A percentile compares a stretch with the other conserved stretches of the same genome.
phyloP scores from a whole-genome alignment of 2,888 invertebrate species.

The Caenorhabditis doughertyi region DNA sequence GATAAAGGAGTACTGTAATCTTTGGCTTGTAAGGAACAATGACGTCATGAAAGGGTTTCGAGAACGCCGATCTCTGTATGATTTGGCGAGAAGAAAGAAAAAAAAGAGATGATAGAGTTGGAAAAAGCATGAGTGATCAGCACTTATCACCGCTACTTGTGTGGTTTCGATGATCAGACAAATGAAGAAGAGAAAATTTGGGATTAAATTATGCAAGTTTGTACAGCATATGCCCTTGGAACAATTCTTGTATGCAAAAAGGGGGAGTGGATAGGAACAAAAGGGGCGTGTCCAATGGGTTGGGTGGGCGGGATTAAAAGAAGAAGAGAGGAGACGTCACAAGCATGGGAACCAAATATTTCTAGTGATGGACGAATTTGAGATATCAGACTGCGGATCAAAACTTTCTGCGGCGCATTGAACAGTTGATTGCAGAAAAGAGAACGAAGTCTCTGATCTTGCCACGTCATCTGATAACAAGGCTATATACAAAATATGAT shows the following conservation, averaged over 20 bases:
- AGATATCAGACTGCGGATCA: conserved; percentile 44
- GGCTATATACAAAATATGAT: conserved; percentile 9
- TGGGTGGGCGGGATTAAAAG: conserved; percentile 33
- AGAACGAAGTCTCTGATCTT: conserved; percentile 51
- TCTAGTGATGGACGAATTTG: conserved; percentile 7
- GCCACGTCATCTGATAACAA: conserved; percentile 47
- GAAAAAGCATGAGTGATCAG: conserved; percentile 9
- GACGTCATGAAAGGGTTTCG: conserved; percentile 41
- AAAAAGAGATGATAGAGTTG: conserved; percentile 4
- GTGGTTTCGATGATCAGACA: conserved; percentile 48
- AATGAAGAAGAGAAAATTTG: neutral
- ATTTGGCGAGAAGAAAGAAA: conserved; percentile 27
- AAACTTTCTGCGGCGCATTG: conserved; percentile 12
- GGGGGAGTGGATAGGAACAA: neutral
- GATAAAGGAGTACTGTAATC: conserved; percentile 54
- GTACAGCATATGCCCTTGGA: conserved; percentile 32
- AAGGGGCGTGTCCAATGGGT: conserved; percentile 28
- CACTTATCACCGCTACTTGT: conserved; percentile 49
- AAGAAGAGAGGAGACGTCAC: conserved; percentile 27
- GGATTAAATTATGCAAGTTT: conserved; percentile 55
- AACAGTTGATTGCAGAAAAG: conserved; percentile 53
- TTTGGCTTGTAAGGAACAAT: conserved; percentile 60
- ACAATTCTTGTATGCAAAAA: conserved; percentile 23
- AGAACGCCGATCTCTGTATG: conserved; percentile 63
- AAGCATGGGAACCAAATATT: conserved; percentile 49